A percentile compares a stretch with the other conserved stretches of the same genome.
Evolutionary conservation across 2,113 vertebrate species (phyloP).

Genomic region (Castor canadensis): DNA sequence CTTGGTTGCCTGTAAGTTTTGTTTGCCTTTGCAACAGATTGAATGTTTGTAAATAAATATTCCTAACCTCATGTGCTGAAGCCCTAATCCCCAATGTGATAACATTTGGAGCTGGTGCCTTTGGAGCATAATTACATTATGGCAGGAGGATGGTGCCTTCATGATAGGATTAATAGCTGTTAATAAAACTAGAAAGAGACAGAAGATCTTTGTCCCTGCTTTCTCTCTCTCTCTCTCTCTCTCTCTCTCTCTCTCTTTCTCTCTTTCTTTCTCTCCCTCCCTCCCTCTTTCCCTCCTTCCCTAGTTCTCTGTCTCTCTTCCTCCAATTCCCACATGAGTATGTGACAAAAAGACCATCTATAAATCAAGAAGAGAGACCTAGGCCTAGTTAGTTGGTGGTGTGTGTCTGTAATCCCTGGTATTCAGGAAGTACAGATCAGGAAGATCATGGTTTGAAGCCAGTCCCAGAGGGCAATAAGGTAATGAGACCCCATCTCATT

Average conservation of each 20-base stretch:
- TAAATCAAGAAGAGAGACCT: not conserved
- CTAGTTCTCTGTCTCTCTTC: no score
- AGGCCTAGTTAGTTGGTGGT: no score
- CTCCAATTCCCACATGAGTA: not conserved
- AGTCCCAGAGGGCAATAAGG: no score
- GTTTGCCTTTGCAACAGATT: not conserved
- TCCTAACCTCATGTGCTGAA: not conserved
- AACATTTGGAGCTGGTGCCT: not conserved
- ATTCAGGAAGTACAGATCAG: no score
- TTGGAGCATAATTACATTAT: not conserved
- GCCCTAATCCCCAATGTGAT: not conserved
- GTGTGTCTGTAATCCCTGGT: no score
- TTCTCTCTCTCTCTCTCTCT: accelerated
- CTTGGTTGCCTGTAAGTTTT: not conserved
- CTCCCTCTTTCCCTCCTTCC: no score
- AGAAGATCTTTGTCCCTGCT: not conserved
- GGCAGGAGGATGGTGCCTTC: not conserved
- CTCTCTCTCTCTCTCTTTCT: not conserved
- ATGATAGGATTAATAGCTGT: not conserved
- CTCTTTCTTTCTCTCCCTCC: not conserved
- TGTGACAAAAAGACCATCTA: not conserved
- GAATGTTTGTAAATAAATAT: not conserved
- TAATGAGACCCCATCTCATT: no score
- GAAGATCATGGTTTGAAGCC: no score
- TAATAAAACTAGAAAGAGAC: not conserved